phyloP scores from a whole-genome alignment of 2,888 invertebrate species.

The Noctua pronuba region DNA sequence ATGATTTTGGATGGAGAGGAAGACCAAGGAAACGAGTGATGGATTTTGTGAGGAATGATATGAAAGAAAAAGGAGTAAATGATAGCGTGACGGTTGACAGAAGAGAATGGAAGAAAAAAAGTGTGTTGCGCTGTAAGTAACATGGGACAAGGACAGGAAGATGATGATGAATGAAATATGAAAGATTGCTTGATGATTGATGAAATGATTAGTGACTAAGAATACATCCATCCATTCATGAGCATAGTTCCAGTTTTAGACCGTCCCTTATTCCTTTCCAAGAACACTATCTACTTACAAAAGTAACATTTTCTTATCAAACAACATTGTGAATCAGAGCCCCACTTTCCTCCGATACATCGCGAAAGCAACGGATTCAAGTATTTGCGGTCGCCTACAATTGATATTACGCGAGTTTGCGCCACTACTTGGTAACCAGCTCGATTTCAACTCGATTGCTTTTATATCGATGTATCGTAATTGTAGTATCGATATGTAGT shows the following conservation, averaged over 20 bases:
- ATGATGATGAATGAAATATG: not conserved
- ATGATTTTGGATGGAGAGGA: too few relatives aligned
- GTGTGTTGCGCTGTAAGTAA: too few relatives aligned
- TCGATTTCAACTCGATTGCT: conserved; percentile 67
- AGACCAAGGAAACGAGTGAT: too few relatives aligned
- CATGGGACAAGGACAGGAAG: too few relatives aligned
- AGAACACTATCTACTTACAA: conserved; percentile 16
- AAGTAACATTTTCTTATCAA: conserved; percentile 74
- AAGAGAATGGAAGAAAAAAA: too few relatives aligned
- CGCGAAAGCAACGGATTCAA: conserved; percentile 85
- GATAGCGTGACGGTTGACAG: too few relatives aligned
- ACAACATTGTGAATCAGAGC: conserved; percentile 81
- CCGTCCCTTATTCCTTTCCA: not conserved
- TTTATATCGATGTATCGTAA: conserved; percentile 67
- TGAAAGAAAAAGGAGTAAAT: too few relatives aligned
- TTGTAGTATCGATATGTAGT: conserved; percentile 50
- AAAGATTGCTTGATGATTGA: not conserved
- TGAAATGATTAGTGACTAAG: not conserved
- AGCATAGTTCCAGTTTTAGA: not conserved
- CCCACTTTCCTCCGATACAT: conserved; percentile 85
- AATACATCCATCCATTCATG: not conserved
- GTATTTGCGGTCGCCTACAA: conserved; percentile 87
- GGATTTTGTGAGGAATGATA: too few relatives aligned
- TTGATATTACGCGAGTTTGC: conserved; percentile 85
- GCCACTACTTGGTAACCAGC: conserved; percentile 68